Evolutionary conservation across 2,113 vertebrate species (phyloP).

Genomic region (Peromyscus californicus): DNA sequence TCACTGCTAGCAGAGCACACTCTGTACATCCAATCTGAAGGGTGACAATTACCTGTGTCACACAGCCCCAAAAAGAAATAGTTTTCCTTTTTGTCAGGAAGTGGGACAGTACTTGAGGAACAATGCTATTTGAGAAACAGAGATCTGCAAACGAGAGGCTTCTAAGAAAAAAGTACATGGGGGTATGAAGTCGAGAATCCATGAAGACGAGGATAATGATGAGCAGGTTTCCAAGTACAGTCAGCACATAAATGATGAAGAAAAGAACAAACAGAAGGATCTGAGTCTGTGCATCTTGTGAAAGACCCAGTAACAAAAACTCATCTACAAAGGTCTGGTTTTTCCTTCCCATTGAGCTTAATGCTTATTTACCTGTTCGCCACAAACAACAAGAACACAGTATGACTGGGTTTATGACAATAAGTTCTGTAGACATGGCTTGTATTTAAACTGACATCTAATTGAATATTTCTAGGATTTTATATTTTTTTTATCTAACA

Average conservation of each 20-base stretch:
- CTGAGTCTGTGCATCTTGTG: conserved; percentile 46
- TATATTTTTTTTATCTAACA: not conserved
- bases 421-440: not conserved
- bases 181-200: conserved; percentile 66
- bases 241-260: conserved; percentile 72
- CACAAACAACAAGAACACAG: conserved; percentile 31
- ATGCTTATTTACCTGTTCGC: conserved; percentile 33
- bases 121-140: conserved; percentile 72
- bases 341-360: conserved; percentile 62
- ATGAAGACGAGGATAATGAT: conserved; percentile 72
- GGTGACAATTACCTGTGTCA: conserved; percentile 73
- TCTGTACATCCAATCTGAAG: conserved; percentile 64
- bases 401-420: not conserved
- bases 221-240: conserved; percentile 75
- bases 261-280: conserved; percentile 72
- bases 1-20: conserved; percentile 74
- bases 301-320: conserved; percentile 78
- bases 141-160: conserved; percentile 78
- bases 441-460: not conserved
- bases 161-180: conserved; percentile 83
- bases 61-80: conserved; percentile 76
- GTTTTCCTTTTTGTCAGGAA: conserved; percentile 76
- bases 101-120: conserved; percentile 77
- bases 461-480: not conserved
- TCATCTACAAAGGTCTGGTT: conserved; percentile 74